A percentile compares a stretch with the other conserved stretches of the same genome.
These are phyloP conservation scores for Tetragnatha versicolor DNA, from an alignment of 1,140 invertebrate species.

Conservation along the genomic window DNA sequence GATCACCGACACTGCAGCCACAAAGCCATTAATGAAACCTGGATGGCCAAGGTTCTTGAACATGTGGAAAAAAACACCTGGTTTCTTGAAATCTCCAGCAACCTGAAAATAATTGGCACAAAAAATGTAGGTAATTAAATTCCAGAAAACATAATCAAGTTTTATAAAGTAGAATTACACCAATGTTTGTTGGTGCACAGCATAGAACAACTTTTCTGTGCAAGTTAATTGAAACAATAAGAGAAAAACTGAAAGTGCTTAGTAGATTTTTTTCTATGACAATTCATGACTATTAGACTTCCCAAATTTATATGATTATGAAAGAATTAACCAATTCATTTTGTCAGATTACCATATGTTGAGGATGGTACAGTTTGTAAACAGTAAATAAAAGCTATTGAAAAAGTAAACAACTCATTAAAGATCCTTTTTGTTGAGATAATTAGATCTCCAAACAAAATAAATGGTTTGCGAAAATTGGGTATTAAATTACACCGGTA, in stretches of 20 bases:
- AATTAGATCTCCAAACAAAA: neutral
- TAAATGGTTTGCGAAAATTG: neutral
- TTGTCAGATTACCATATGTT: too few species aligned
- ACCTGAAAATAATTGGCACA: slow-evolving; percentile 30
- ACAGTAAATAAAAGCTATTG: neutral
- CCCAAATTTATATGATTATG: too few species aligned
- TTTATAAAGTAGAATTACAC: neutral
- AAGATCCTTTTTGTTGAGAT: neutral
- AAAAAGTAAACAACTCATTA: neutral
- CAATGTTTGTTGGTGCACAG: neutral
- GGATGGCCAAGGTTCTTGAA: slow-evolving; percentile 54
- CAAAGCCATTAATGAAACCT: slow-evolving; percentile 92
- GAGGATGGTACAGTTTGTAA: neutral
- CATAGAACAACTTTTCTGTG: neutral
- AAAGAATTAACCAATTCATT: too few species aligned
- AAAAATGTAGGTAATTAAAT: neutral
- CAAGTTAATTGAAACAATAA: neutral
- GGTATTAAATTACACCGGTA: neutral
- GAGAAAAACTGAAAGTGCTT: neutral
- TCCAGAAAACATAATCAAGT: neutral
- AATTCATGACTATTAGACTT: neutral
- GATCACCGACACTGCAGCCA: slow-evolving; percentile 94
- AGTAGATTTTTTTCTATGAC: neutral
- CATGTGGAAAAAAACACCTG: slow-evolving; percentile 40
- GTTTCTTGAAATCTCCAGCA: slow-evolving; percentile 52